Evolutionary conservation across 2,888 invertebrate genomes (phyloP).

Genomic region (Anoplius nigerrimus): DNA sequence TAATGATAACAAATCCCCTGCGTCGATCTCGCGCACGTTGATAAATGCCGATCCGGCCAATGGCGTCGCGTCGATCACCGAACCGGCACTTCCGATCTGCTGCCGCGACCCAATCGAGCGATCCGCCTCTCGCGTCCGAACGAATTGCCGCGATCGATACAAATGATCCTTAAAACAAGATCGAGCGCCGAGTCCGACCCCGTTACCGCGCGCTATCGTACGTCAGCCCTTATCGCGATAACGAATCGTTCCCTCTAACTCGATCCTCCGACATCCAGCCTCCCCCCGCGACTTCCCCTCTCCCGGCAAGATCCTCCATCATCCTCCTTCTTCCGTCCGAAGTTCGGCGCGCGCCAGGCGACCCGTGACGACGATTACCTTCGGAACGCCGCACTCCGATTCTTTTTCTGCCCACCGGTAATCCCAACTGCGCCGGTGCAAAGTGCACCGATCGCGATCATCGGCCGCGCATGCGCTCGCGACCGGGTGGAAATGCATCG

Average conservation of each 20-base stretch:
- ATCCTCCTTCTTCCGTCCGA: too few relatives aligned
- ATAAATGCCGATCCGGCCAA: too few relatives aligned
- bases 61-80: too few relatives aligned
- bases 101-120: too few relatives aligned
- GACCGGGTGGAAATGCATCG: conserved; percentile 46
- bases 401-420: conserved; percentile 40
- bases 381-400: conserved; percentile 40
- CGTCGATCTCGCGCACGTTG: too few relatives aligned
- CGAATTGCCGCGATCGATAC: not conserved
- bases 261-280: conserved; percentile 32
- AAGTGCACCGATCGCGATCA: conserved; percentile 18
- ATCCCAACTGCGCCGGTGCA: conserved; percentile 24
- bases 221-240: conserved; percentile 16
- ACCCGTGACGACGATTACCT: conserved; percentile 54
- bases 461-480: conserved; percentile 9
- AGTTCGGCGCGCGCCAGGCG: conserved; percentile 27
- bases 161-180: conserved; percentile 3
- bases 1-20: too few relatives aligned
- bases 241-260: conserved; percentile 41
- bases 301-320: too few relatives aligned
- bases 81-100: too few relatives aligned
- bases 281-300: conserved; percentile 12
- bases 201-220: conserved; percentile 13
- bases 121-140: too few relatives aligned
- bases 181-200: conserved; percentile 2